Conservation (phyloP, 2,113 vertebrate species). For the Syngnathus typhle region DNA sequence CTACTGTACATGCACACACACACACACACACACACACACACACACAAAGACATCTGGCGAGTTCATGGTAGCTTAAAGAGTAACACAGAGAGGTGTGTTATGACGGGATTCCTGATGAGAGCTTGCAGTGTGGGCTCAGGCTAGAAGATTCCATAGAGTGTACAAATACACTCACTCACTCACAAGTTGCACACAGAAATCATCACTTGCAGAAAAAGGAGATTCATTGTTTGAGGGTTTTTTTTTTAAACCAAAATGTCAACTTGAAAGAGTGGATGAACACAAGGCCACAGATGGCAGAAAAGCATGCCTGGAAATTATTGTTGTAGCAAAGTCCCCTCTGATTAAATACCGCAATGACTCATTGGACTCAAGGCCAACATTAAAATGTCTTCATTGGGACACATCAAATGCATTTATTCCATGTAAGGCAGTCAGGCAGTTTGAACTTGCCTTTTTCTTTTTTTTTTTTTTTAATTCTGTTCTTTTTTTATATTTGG, state of each 20-base stretch:
- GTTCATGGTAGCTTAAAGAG: slow-evolving; percentile 42
- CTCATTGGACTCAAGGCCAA: background rate
- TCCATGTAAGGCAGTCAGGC: too few relatives aligned
- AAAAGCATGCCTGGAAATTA: slow-evolving; percentile 9
- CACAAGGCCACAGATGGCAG: slow-evolving; percentile 6
- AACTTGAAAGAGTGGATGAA: slow-evolving; percentile 6
- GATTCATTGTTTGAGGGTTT: too few relatives aligned
- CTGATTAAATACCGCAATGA: slow-evolving; percentile 1
- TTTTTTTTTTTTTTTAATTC: too few relatives aligned
- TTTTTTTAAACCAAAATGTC: background rate
- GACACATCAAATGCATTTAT: too few relatives aligned
- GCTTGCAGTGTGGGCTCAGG: slow-evolving; percentile 50
- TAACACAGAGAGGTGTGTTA: slow-evolving; percentile 59
- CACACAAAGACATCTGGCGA: slow-evolving; percentile 17
- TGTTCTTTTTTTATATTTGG: too few relatives aligned
- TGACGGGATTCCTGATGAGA: slow-evolving; percentile 53
- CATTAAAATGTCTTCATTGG: too few relatives aligned
- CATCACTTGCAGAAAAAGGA: background rate
- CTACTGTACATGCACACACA: background rate
- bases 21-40: slow-evolving; percentile 9
- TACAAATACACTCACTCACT: background rate
- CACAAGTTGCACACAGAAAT: background rate
- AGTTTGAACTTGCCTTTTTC: too few relatives aligned
- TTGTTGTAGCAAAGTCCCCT: slow-evolving; percentile 9
- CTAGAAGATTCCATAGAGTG: slow-evolving; percentile 46